These are phyloP conservation scores for Syngnathus rostellatus DNA, from an alignment of 2,797 vertebrate genomes.

Conservation along the genomic window DNA sequence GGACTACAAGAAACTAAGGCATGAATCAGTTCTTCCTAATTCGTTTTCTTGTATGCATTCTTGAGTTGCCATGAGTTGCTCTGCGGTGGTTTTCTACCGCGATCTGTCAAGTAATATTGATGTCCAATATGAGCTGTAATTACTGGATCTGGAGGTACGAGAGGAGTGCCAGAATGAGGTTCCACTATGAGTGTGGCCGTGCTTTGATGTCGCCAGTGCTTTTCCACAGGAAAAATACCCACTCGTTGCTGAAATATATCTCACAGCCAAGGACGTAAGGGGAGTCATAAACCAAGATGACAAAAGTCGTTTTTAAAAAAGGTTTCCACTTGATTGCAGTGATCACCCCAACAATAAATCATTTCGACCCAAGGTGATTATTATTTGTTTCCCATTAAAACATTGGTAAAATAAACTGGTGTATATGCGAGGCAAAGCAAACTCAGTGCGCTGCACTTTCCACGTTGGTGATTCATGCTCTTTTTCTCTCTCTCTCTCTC, in stretches of 20 bases:
- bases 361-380: conserved; percentile 42
- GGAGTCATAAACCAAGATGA: conserved; percentile 45
- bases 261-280: conserved; percentile 30
- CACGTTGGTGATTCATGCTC: conserved; percentile 36
- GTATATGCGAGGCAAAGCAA: conserved; percentile 39
- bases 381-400: conserved; percentile 37
- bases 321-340: conserved; percentile 33
- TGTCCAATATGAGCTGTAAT: conserved; percentile 70
- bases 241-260: conserved; percentile 38
- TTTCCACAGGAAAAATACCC: conserved; percentile 49
- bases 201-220: conserved; percentile 60
- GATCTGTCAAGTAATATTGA: conserved; percentile 68
- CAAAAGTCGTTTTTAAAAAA: conserved; percentile 40
- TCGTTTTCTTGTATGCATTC: conserved; percentile 59
- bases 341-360: conserved; percentile 33
- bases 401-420: conserved; percentile 37
- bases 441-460: conserved; percentile 29
- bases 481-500: conserved; percentile 18
- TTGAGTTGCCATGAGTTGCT: conserved; percentile 58
- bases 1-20: conserved; percentile 33
- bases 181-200: conserved; percentile 59
- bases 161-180: conserved; percentile 60
- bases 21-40: conserved; percentile 50
- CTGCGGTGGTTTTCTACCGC: conserved; percentile 65
- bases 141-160: conserved; percentile 67